A percentile compares a stretch with the other conserved stretches of the same genome.
These are phyloP conservation scores for Keiferia lycopersicella DNA, from an alignment of 2,888 invertebrate species.

Conservation along the genomic window DNA sequence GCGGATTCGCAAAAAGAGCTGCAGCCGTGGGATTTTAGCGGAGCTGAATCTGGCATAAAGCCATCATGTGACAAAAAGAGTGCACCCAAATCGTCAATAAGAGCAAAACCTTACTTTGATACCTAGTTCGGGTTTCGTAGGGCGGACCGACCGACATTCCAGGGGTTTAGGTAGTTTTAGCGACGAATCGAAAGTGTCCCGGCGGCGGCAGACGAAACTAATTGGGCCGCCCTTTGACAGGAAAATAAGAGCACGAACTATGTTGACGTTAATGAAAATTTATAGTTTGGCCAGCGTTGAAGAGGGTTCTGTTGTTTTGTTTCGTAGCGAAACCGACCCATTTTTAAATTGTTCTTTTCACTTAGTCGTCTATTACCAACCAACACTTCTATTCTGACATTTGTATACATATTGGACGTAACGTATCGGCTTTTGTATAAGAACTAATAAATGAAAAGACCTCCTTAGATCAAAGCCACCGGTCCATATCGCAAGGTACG, in stretches of 20 bases:
- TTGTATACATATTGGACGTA: no score
- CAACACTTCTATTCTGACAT: no score
- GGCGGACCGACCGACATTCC: conserved; percentile 43
- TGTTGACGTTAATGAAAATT: conserved; percentile 54
- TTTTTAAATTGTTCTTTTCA: background rate
- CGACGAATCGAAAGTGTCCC: conserved; percentile 59
- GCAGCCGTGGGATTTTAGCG: background rate
- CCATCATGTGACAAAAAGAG: conserved; percentile 6
- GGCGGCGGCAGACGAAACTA: conserved; percentile 43
- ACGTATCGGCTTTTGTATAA: no score
- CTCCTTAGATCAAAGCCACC: no score
- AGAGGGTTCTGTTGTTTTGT: conserved; percentile 1
- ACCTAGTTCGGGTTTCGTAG: conserved; percentile 3
- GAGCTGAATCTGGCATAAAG: conserved; percentile 2
- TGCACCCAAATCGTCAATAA: conserved; percentile 2
- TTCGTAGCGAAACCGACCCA: background rate
- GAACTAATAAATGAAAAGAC: no score
- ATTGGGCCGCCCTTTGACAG: conserved; percentile 53
- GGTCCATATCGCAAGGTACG: no score
- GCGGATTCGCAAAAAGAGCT: background rate
- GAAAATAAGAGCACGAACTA: conserved; percentile 48
- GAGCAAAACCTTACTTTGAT: background rate
- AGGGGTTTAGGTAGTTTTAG: conserved; percentile 33
- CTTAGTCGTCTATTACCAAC: background rate
- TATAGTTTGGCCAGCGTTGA: conserved; percentile 36